Conservation (phyloP, 2,888 invertebrate genomes). For the Drosophila cognata region DNA sequence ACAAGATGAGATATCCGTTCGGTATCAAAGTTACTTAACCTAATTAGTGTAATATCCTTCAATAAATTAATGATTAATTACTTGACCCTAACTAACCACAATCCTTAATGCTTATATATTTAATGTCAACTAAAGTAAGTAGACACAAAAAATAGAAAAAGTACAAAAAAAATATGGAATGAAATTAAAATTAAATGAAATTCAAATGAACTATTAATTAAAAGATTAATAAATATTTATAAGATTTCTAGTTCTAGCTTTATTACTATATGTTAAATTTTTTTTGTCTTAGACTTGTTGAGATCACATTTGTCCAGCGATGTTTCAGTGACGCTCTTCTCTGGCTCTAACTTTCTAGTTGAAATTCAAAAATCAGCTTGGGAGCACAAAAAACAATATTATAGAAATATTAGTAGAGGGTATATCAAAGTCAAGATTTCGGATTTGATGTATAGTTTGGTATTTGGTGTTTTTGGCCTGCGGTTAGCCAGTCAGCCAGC, state of each 20-base stretch:
- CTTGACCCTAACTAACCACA: not conserved
- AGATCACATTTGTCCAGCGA: not conserved
- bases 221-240: not conserved
- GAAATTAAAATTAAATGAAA: too few relatives aligned
- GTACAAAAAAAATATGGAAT: not conserved
- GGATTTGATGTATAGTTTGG: not conserved
- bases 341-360: not conserved
- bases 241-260: not conserved
- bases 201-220: not conserved
- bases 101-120: not conserved
- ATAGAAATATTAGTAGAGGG: constrained; percentile 1
- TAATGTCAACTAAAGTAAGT: not conserved
- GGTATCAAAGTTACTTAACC: not conserved
- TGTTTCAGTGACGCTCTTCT: not conserved
- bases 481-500: constrained; percentile 53
- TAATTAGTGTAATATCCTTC: not conserved
- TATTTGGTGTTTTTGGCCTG: constrained; percentile 61
- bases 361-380: not conserved
- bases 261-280: not conserved
- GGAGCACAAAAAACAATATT: not conserved
- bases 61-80: not conserved
- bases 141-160: not conserved
- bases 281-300: not conserved
- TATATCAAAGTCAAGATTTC: constrained; percentile 15
- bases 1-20: not conserved